Base-by-base conservation (phyloP, 2,113 vertebrate genomes). In the Neogobius melanostomus region DNA sequence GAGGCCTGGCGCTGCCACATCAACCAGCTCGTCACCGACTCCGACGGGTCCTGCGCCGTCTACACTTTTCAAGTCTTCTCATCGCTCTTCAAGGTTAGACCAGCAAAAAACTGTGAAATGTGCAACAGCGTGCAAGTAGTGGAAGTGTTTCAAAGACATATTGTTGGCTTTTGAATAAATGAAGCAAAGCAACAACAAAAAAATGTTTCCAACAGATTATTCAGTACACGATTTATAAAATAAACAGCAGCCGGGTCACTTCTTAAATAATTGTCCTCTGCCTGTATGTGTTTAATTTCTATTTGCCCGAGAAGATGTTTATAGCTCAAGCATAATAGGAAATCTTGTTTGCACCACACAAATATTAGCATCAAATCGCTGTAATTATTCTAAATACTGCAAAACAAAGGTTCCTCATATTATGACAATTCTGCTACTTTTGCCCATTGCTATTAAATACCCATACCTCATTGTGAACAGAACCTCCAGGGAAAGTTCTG, bases 1-100 rank as follows among this genome's bases (percentile, higher is more conserved):
- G 93, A 93, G 90, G 96, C 98, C 21, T 99, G 98, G 98, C 96
- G 94, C 7, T 96, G 93, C 78, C 98, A 99, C 56, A 92, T 99
- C 85, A 96, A 93, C 93, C 97, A 98, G 87, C 96, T 99, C 68
- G 95, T 99, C 93, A 92, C 94, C 0, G 98, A 99, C 86, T 94
- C 94, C 0, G 97, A 99, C 2, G 98, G 98, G 0, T 99, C 98
- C 48, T 98, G 96, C 54, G 98, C 97, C 0, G 96, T 99, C 75
- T 98, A 99, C 85, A 99, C 97, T 12, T 99, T 99, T 91, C 97
- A 98, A 47, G 95, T 99, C 82, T 99, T 99, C 92, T 99, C 96
- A 72, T 95, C 96, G 57, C 86, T 99, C 89, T 99, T 99, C 87
- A 96, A 97, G 96, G 98, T 99, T 84, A 63, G 77, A 56, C 11